Base-by-base conservation (phyloP, 1,140 invertebrate genomes). In the Drosophila micromelanica region DNA sequence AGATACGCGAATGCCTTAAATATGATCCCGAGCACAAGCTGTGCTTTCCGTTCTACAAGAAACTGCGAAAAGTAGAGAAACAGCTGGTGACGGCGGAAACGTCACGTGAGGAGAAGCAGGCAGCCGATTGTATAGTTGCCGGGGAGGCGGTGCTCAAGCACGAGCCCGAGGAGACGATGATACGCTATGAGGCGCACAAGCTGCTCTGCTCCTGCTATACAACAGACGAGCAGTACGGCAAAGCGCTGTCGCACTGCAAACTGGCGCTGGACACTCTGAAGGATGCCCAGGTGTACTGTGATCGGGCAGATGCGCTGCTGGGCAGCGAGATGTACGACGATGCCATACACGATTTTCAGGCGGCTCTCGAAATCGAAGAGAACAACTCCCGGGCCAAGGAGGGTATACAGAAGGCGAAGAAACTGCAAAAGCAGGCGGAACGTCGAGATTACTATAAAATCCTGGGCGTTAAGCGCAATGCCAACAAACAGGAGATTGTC, bases 361-460 rank as follows among this genome's bases (percentile, higher is more conserved):
- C 96, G 71, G 98, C 98, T 0, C 91, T 97, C 57, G 96, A 98
- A 73, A 93, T 98, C 20, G 97, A 99, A 75, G 94, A 96, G 55
- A 94, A 95, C 42, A 94, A 95, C 63, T 94, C 96, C 74, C 93
- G 97, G 78, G 98, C 98, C 0, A 96, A 97, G 90, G 98, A 99
- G 79, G 98, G 98, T 11, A 91, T 98, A 2, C 94, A 96, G 68
- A 95, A 95, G 84, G 98, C 98, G 2, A 97, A 99, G 92, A 98
- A 98, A 91, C 92, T 99, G 57, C 96, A 98, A 92, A 99, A 99
- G 92, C 96, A 98, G 90, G 94, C 98, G 0, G 97, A 98, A 81
- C 96, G 96, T 81, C 93, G 98, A 87, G 98, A 99, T 93, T 99
- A 99, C 93, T 99, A 99, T 92, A 99, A 99, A 94, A 99, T 99